Evolutionary conservation across 2,113 vertebrate species (phyloP).

Genomic region (Holacanthus passer): DNA sequence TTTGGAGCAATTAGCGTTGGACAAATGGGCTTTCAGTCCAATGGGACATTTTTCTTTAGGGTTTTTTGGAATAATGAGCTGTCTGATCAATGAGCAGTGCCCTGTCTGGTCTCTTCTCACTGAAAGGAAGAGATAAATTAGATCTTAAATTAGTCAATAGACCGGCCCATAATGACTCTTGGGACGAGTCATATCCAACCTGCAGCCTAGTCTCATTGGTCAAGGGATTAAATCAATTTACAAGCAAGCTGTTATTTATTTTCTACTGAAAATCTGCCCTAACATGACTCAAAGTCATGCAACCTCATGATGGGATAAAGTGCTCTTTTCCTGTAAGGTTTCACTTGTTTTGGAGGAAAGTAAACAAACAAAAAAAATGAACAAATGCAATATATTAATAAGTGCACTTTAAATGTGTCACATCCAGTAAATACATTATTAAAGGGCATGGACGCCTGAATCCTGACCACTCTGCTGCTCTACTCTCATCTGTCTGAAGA

Average conservation of each 20-base stretch:
- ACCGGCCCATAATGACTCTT: background rate
- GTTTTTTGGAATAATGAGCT: no score
- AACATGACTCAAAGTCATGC: background rate
- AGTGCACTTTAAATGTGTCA: constrained; percentile 30
- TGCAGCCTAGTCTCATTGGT: background rate
- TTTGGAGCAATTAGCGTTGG: no score
- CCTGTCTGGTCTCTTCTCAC: background rate
- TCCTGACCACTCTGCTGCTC: constrained; percentile 34
- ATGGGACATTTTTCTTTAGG: no score
- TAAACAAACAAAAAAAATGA: constrained; percentile 13
- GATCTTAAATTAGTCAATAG: background rate
- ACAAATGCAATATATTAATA: constrained; percentile 18
- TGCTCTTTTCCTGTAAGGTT: background rate
- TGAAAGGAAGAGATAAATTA: background rate
- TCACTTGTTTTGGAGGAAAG: background rate
- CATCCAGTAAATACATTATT: constrained; percentile 50
- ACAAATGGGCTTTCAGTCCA: no score
- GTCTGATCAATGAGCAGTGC: no score
- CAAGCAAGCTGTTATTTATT: background rate
- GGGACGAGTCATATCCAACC: background rate
- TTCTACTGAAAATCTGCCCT: background rate
- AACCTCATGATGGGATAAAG: background rate
- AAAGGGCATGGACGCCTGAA: constrained; percentile 16
- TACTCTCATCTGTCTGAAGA: constrained; percentile 35
- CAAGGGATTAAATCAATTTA: background rate